Percentiles rank a stretch among this genome's conserved stretches.
Evolutionary conservation across 2,888 invertebrate species (phyloP).

Genomic region (Drosophila siamana): DNA sequence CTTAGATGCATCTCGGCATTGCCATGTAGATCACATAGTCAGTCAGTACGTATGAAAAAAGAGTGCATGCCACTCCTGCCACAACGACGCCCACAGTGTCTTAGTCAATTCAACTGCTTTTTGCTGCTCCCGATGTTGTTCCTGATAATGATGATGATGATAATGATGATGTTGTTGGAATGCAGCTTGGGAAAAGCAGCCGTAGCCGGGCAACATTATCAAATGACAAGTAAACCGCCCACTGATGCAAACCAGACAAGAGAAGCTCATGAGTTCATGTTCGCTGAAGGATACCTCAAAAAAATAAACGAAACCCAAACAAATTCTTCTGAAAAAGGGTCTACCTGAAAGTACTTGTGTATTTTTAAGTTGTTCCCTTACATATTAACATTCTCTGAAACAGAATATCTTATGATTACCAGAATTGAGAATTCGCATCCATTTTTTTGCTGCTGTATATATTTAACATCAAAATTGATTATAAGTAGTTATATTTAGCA

Average conservation of each 20-base stretch:
- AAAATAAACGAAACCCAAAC: conserved; percentile 11
- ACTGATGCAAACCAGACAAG: conserved; percentile 45
- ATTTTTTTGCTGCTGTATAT: too few relatives aligned
- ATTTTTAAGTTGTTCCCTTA: background rate
- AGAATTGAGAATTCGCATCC: too few relatives aligned
- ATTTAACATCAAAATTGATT: too few relatives aligned
- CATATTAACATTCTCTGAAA: background rate
- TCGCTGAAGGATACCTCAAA: conserved; percentile 9
- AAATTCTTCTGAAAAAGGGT: conserved; percentile 7
- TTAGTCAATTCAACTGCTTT: conserved; percentile 14
- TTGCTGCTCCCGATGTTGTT: background rate
- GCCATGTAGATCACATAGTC: conserved; percentile 72
- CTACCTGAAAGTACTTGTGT: background rate
- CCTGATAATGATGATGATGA: conserved; percentile 5
- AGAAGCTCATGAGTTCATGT: conserved; percentile 38
- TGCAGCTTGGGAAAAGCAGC: conserved; percentile 13
- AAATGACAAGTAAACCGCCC: conserved; percentile 51
- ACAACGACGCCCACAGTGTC: conserved; percentile 51
- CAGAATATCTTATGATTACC: background rate
- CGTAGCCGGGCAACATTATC: conserved; percentile 34
- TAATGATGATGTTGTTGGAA: conserved; percentile 28
- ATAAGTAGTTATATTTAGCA: too few relatives aligned
- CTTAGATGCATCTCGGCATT: conserved; percentile 50
- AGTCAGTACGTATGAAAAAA: conserved; percentile 29
- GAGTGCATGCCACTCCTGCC: conserved; percentile 44